Conservation (phyloP, 2,113 vertebrate species). For the Rhea pennata region DNA sequence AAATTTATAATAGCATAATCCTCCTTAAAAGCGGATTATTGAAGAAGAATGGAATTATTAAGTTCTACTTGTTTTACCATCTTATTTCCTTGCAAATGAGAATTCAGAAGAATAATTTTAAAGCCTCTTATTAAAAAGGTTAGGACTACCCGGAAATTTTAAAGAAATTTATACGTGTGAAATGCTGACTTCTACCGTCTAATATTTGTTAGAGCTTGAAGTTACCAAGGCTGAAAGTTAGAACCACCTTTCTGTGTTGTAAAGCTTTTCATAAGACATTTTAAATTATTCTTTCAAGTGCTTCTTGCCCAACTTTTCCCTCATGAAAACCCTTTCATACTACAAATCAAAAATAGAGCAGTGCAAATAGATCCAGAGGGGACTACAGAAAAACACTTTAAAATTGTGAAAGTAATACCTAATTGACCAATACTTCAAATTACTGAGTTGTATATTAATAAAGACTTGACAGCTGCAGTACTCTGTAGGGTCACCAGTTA, state of each 20-base stretch:
- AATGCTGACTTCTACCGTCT: background rate
- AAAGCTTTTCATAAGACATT: background rate
- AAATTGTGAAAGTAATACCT: background rate
- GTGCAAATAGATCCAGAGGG: background rate
- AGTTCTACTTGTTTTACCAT: too few species aligned
- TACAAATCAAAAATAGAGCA: background rate
- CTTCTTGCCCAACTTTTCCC: background rate
- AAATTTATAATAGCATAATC: too few species aligned
- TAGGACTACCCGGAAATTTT: background rate
- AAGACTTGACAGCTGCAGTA: background rate
- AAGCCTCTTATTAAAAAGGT: background rate
- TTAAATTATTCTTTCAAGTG: background rate
- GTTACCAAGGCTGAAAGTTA: background rate
- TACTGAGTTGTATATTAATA: background rate
- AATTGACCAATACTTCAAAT: background rate
- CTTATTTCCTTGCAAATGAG: background rate
- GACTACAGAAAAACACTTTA: background rate
- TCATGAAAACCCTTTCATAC: background rate
- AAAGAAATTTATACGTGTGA: background rate
- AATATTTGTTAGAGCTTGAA: background rate
- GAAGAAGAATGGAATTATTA: too few species aligned
- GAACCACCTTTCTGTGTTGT: background rate
- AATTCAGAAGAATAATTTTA: background rate
- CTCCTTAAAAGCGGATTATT: too few species aligned
- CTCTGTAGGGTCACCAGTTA: background rate